These are phyloP conservation scores for Drosophila pachea DNA, from an alignment of 1,140 invertebrate species.

Conservation along the genomic window DNA sequence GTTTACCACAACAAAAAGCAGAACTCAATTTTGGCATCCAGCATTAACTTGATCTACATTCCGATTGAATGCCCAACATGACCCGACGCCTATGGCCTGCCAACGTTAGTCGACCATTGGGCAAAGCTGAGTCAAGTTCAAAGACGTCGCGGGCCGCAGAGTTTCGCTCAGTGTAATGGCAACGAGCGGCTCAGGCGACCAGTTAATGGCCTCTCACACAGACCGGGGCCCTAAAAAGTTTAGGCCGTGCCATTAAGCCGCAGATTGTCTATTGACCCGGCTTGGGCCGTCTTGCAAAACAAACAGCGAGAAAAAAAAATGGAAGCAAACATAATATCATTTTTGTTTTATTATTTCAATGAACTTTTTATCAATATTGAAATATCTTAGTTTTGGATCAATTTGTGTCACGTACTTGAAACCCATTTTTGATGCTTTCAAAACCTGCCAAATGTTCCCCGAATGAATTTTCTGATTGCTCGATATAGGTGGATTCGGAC, in stretches of 20 bases:
- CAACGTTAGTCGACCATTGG: not conserved
- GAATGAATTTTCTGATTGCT: not conserved
- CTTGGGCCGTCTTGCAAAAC: too few relatives aligned
- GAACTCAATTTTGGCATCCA: constrained; percentile 40
- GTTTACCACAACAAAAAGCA: constrained; percentile 68
- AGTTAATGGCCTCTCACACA: constrained; percentile 49
- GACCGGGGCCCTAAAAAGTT: constrained; percentile 57
- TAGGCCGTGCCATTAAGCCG: constrained; percentile 62
- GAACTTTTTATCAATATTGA: not conserved
- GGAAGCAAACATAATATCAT: too few relatives aligned
- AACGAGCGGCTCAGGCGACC: constrained; percentile 33
- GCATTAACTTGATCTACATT: constrained; percentile 25
- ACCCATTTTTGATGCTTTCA: not conserved
- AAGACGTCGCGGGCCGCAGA: constrained; percentile 68
- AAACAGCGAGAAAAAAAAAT: too few relatives aligned
- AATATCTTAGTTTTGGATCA: not conserved
- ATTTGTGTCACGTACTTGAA: not conserved
- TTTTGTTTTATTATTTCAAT: too few relatives aligned
- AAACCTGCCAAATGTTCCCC: not conserved
- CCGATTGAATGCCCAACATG: not conserved
- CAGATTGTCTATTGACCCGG: constrained; percentile 40
- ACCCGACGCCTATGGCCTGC: not conserved
- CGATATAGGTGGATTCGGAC: not conserved
- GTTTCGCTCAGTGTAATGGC: constrained; percentile 44
- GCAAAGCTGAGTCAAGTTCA: constrained; percentile 61